phyloP scores from a whole-genome alignment of 2,113 vertebrate species.

The Tautogolabrus adspersus region DNA sequence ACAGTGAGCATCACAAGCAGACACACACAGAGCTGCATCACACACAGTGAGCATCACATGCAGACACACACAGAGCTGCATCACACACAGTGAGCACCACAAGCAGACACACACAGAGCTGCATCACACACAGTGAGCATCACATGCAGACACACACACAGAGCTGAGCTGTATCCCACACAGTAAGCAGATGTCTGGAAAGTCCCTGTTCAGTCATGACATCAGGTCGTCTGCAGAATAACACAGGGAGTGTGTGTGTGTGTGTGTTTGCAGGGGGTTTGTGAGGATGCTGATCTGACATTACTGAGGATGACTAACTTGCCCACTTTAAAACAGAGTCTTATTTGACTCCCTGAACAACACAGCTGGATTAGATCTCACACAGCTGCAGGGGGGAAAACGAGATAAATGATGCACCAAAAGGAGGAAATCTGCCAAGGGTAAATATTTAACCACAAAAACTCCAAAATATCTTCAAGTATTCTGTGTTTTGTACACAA shows the following conservation, averaged over 20 bases:
- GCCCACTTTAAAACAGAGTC: background rate
- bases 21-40: constrained; percentile 28
- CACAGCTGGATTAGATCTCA: too few species aligned
- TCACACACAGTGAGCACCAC: background rate
- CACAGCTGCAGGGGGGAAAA: background rate
- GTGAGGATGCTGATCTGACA: constrained; percentile 36
- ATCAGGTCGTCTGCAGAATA: constrained; percentile 39
- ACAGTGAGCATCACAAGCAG: constrained; percentile 6
- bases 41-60: constrained; percentile 16
- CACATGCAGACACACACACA: constrained; percentile 21
- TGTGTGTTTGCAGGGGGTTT: background rate
- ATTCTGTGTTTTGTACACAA: constrained; percentile 28
- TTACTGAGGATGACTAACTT: constrained; percentile 6
- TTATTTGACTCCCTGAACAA: background rate
- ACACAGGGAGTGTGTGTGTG: background rate
- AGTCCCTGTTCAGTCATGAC: constrained; percentile 53
- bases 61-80: too few species aligned
- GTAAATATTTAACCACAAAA: constrained; percentile 45
- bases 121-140: constrained; percentile 16
- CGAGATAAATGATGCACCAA: background rate
- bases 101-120: constrained; percentile 22
- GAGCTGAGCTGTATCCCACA: constrained; percentile 42
- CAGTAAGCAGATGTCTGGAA: constrained; percentile 64
- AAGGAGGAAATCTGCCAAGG: background rate
- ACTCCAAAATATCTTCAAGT: constrained; percentile 3